Conservation (phyloP, 1,140 invertebrate species). For the Anagrus nilaparvatae region DNA sequence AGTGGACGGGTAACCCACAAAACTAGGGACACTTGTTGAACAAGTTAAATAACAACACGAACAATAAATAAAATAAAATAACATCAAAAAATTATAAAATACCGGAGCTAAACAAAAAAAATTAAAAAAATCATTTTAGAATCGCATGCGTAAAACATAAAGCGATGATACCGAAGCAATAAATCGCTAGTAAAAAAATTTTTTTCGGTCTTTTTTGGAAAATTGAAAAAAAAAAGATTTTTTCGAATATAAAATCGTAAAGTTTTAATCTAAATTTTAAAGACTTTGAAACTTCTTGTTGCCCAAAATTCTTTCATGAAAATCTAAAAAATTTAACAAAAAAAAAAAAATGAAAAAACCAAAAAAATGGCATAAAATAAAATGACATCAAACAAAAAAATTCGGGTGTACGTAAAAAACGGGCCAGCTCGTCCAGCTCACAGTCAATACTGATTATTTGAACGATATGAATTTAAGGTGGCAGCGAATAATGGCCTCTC, state of each 20-base stretch:
- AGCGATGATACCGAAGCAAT: no score
- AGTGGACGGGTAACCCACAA: slow-evolving; percentile 32
- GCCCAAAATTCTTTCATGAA: no score
- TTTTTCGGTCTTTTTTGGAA: no score
- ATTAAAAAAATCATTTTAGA: slow-evolving; percentile 15
- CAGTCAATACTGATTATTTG: slow-evolving; percentile 16
- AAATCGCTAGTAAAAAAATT: no score
- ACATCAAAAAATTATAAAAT: slow-evolving; percentile 10
- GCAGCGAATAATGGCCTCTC: slow-evolving; percentile 17
- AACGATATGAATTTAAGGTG: slow-evolving; percentile 16
- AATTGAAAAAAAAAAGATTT: no score
- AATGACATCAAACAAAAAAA: no score
- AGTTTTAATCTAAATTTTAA: no score
- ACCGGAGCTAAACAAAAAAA: slow-evolving; percentile 11
- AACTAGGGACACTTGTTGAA: slow-evolving; percentile 16
- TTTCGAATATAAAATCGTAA: no score
- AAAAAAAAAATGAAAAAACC: no score
- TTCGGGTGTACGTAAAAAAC: slow-evolving; percentile 21
- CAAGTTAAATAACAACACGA: slow-evolving; percentile 2
- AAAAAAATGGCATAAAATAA: no score
- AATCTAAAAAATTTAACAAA: no score
- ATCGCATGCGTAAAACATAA: slow-evolving; percentile 18
- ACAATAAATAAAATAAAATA: neutral
- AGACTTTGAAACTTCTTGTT: no score
- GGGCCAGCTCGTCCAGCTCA: slow-evolving; percentile 30